These are phyloP conservation scores for Brachionus koreanus DNA, from an alignment of 1,140 invertebrate species.

Conservation along the genomic window DNA sequence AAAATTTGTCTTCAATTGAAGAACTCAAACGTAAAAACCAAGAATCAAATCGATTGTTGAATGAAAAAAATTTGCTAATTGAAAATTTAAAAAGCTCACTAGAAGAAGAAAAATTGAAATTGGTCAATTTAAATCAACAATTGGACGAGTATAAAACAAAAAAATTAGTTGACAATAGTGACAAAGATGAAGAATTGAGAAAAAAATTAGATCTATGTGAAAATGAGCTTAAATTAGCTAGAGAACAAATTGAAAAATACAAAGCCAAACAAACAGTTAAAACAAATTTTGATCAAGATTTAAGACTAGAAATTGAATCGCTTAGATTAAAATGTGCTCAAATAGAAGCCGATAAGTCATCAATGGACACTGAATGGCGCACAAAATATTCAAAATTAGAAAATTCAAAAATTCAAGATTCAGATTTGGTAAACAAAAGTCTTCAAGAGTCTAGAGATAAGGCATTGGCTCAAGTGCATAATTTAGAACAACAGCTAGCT, in stretches of 20 bases:
- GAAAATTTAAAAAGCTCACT: slow-evolving; percentile 17
- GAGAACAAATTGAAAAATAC: background rate
- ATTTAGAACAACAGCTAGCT: background rate
- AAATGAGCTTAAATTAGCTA: background rate
- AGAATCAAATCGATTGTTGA: background rate
- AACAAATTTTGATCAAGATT: background rate
- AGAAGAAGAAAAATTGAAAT: background rate
- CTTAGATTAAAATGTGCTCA: slow-evolving; percentile 49
- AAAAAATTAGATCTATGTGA: background rate
- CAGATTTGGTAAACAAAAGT: slow-evolving; percentile 53
- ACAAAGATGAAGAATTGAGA: background rate
- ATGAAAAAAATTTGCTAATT: slow-evolving; percentile 10
- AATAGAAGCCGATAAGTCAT: slow-evolving; percentile 51
- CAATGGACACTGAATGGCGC: slow-evolving; percentile 57
- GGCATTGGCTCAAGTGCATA: slow-evolving; percentile 45
- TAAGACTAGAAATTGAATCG: slow-evolving; percentile 44
- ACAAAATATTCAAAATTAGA: slow-evolving; percentile 52
- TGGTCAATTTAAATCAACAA: background rate
- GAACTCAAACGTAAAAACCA: slow-evolving; percentile 54
- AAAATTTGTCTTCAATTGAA: slow-evolving; percentile 49
- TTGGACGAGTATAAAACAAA: background rate
- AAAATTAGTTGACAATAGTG: background rate
- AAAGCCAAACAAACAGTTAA: background rate
- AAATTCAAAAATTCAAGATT: slow-evolving; percentile 51
- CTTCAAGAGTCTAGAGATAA: slow-evolving; percentile 52